Percentiles rank a stretch among this genome's conserved stretches.
phyloP scores from a whole-genome alignment of 2,888 invertebrate genomes.

The Hemicrepidius hirtus region DNA sequence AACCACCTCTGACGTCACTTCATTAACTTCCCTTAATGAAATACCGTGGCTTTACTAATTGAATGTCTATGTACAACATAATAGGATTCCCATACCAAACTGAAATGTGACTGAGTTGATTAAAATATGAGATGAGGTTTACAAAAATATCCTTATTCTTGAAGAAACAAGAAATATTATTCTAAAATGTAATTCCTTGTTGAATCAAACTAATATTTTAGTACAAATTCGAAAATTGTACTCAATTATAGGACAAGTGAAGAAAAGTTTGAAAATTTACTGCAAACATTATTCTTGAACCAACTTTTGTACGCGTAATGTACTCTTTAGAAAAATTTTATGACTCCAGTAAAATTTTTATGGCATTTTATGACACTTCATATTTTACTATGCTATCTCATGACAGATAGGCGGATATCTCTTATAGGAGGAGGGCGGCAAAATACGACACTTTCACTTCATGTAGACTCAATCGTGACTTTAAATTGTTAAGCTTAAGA shows the following conservation, averaged over 20 bases:
- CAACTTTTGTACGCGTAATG: not conserved
- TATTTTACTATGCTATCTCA: slow-evolving; percentile 2
- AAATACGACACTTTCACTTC: slow-evolving; percentile 1
- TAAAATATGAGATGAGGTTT: slow-evolving; percentile 43
- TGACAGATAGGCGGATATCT: not conserved
- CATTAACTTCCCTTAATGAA: slow-evolving; percentile 71
- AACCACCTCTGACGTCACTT: slow-evolving; percentile 70
- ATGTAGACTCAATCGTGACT: not conserved
- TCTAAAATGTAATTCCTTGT: no score
- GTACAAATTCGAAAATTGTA: no score
- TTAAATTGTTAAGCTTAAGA: not conserved
- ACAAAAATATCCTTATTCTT: not conserved
- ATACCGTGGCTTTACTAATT: slow-evolving; percentile 72
- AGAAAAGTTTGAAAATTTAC: no score
- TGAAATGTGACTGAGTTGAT: slow-evolving; percentile 52
- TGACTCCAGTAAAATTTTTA: not conserved
- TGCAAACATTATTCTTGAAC: no score
- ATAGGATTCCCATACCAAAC: slow-evolving; percentile 70
- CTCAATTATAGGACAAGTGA: no score
- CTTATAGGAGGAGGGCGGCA: not conserved
- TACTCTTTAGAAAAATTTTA: slow-evolving; percentile 6
- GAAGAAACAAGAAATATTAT: not conserved
- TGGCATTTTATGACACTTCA: slow-evolving; percentile 11
- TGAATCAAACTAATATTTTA: no score
- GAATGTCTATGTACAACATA: slow-evolving; percentile 71